Conservation (phyloP, 1,140 invertebrate species). For the Sitobion miscanthi region DNA sequence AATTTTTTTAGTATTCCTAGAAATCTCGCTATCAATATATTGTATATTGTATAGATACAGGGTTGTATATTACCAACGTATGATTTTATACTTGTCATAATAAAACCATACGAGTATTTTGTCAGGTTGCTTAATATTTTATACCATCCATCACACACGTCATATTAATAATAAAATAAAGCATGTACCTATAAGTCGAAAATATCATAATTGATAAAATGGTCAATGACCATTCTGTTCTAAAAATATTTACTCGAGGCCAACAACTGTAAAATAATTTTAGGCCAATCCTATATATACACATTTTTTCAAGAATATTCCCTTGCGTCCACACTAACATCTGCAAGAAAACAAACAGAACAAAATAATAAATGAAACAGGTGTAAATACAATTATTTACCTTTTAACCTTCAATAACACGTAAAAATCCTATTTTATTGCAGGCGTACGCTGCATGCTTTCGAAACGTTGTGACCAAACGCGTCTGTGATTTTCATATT, state of each 20-base stretch:
- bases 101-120: no score
- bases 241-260: neutral
- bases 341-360: neutral
- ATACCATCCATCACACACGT: neutral
- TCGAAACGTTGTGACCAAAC: neutral
- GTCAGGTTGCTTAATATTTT: no score
- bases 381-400: neutral
- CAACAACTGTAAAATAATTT: neutral
- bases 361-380: neutral
- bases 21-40: neutral
- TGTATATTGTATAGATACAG: no score
- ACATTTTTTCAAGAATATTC: neutral
- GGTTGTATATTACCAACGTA: no score
- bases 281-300: neutral
- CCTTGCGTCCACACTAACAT: neutral
- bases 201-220: neutral
- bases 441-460: neutral
- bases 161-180: neutral
- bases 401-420: neutral
- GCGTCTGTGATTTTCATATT: neutral
- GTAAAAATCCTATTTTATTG: neutral
- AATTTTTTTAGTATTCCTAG: neutral
- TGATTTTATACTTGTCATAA: no score
- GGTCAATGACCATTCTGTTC: neutral
- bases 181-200: neutral